Evolutionary conservation across 2,113 vertebrate genomes (phyloP), one percentile per base, ranked within the genome.

Genomic region (Sceloporus undulatus): DNA sequence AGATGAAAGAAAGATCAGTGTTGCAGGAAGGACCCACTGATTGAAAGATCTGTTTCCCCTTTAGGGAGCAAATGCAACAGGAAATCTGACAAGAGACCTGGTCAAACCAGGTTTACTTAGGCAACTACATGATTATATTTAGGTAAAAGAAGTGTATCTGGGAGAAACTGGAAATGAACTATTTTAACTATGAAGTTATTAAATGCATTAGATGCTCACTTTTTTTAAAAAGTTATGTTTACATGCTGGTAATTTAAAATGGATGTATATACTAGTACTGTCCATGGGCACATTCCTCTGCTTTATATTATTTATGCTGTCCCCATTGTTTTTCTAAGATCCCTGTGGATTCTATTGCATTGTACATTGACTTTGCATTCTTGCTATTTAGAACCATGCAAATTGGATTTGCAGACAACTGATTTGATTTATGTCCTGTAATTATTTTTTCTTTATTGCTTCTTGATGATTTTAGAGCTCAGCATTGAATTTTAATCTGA

Each of bases 91-190:
- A 77, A 81, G 27, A 21, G 10, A 52, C 23, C 23, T 89, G 18
- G 0, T 74, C 27, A 89, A 92, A 82, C 19, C 81, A 70, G 34
- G 65, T 81, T 90, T 88, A 56, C 54, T 89, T 77, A 89, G 81
- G 68, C 87, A 25, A 38, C 56, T 85, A 10, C 74, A 14, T 52
- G 23, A 48, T 93, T 88, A 48, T 91, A 29, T 91, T 88, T 68
- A 84, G 66, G 7, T 78, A 75, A 48, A 62, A 91, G 74, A 84
- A 92, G 59, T 14, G 89, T 89, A 89, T 66, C 85, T 92, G 94
- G 90, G 94, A 93, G 62, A 93, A 94, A 96, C 96, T 96, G 96
- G 95, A 95, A 94, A 77, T 91, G 85, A 86, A 91, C 19, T 94
- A 83, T 92, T 88, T 94, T 93, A 92, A 86, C 85, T 85, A 68